A percentile compares a stretch with the other conserved stretches of the same genome.
phyloP scores from a whole-genome alignment of 2,888 invertebrate species.

The Diarsia dahlii region DNA sequence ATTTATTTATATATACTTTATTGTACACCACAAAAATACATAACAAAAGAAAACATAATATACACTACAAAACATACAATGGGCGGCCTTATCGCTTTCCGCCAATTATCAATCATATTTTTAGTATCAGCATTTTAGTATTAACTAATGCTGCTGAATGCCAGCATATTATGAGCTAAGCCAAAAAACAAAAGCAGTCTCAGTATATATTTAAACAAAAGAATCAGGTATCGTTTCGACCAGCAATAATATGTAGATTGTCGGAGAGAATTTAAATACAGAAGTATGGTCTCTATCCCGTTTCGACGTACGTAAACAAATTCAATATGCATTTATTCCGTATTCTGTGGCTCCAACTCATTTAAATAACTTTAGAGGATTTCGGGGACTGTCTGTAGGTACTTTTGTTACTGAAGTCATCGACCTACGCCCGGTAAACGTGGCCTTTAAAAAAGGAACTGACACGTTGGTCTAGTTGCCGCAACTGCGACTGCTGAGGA shows the following conservation, averaged over 20 bases:
- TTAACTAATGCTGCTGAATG: too few relatives aligned
- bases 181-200: conserved; percentile 32
- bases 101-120: too few relatives aligned
- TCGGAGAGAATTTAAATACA: conserved; percentile 84
- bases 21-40: too few relatives aligned
- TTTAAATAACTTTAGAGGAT: conserved; percentile 88
- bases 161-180: too few relatives aligned
- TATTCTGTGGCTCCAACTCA: conserved; percentile 81
- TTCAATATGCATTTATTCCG: conserved; percentile 90
- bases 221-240: conserved; percentile 71
- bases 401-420: conserved; percentile 54
- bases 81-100: too few relatives aligned
- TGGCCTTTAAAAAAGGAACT: conserved; percentile 23
- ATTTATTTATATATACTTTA: too few relatives aligned
- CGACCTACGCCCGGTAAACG: conserved; percentile 60
- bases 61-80: too few relatives aligned
- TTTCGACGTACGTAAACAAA: conserved; percentile 88
- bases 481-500: too few relatives aligned
- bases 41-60: too few relatives aligned
- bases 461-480: too few relatives aligned
- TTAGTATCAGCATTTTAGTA: too few relatives aligned
- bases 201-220: conserved; percentile 68
- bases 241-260: conserved; percentile 87
- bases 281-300: conserved; percentile 84
- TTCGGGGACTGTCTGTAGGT: conserved; percentile 66